Evolutionary conservation across 2,888 invertebrate genomes (phyloP).

Genomic region (Dorcus parallelipipedus): DNA sequence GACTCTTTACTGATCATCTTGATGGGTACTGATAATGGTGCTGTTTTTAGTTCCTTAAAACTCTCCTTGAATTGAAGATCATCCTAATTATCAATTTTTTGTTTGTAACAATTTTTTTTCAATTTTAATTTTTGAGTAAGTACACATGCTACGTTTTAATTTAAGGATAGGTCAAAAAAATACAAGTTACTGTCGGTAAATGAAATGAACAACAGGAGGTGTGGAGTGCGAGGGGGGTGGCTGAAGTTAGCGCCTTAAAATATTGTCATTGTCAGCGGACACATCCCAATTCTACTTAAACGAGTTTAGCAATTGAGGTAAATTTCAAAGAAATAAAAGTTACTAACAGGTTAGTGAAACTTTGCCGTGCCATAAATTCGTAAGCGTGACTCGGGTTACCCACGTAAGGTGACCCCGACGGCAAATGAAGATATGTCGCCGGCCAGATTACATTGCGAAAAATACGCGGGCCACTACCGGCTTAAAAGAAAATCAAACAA

Average conservation of each 20-base stretch:
- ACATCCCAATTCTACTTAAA: constrained; percentile 16
- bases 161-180: too few relatives aligned
- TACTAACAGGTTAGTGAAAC: constrained; percentile 18
- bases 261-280: constrained; percentile 14
- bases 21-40: too few relatives aligned
- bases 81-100: too few relatives aligned
- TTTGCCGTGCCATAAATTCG: constrained; percentile 18
- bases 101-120: too few relatives aligned
- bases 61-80: too few relatives aligned
- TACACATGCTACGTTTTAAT: too few relatives aligned
- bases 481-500: constrained; percentile 42
- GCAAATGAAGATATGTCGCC: constrained; percentile 44
- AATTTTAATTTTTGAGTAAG: too few relatives aligned
- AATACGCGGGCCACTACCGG: constrained; percentile 32
- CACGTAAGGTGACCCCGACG: constrained; percentile 32
- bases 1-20: too few relatives aligned
- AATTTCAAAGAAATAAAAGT: constrained; percentile 18
- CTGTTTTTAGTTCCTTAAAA: too few relatives aligned
- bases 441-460: constrained; percentile 25
- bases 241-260: constrained; percentile 12
- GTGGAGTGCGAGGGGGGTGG: too few relatives aligned
- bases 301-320: constrained; percentile 16
- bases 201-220: too few relatives aligned
- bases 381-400: constrained; percentile 29
- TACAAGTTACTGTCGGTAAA: too few relatives aligned